phyloP scores from a whole-genome alignment of 2,888 invertebrate genomes.

The Parasteatoda lunata region DNA sequence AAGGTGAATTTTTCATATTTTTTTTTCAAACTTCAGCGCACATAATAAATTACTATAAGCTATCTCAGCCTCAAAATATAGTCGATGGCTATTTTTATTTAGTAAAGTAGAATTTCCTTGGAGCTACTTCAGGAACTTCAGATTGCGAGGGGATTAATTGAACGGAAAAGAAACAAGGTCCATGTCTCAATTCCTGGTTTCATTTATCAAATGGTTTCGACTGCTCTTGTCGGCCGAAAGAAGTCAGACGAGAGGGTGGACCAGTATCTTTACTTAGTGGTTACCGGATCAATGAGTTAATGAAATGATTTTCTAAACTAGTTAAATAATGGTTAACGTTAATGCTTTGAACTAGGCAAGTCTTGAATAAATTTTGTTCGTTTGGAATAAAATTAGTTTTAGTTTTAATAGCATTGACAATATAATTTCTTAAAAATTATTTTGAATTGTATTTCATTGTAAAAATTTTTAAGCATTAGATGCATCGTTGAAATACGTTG shows the following conservation, averaged over 20 bases:
- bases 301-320: too few relatives aligned
- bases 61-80: background rate
- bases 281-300: background rate
- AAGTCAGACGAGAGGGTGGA: background rate
- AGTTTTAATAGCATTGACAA: too few relatives aligned
- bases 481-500: too few relatives aligned
- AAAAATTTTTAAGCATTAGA: too few relatives aligned
- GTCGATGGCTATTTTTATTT: background rate
- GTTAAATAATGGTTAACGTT: too few relatives aligned
- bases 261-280: background rate
- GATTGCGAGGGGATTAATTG: conserved; percentile 46
- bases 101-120: background rate
- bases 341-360: too few relatives aligned
- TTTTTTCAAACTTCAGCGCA: background rate
- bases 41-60: background rate
- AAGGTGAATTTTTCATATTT: too few relatives aligned
- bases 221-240: conserved; percentile 13
- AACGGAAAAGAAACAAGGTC: conserved; percentile 28
- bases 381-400: too few relatives aligned
- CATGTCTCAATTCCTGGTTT: conserved; percentile 46
- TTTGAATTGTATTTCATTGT: too few relatives aligned
- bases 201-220: conserved; percentile 21
- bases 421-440: too few relatives aligned
- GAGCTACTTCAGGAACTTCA: conserved; percentile 18
- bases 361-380: too few relatives aligned